phyloP scores from a whole-genome alignment of 2,797 vertebrate genomes.

The Heteromormyrus szaboi region DNA sequence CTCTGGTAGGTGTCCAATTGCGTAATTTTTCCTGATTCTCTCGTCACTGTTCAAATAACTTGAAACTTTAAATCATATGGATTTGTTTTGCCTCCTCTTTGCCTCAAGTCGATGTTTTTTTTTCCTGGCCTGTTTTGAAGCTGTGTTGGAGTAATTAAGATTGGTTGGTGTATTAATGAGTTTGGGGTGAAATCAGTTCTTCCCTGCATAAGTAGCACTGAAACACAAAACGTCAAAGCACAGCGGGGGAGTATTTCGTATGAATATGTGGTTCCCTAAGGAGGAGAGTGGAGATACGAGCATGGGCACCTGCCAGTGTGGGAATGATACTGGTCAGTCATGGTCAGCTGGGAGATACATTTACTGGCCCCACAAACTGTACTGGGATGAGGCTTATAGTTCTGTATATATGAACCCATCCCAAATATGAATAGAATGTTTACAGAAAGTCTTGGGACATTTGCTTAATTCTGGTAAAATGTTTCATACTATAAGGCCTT shows the following conservation, averaged over 20 bases:
- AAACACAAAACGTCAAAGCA: constrained; percentile 1
- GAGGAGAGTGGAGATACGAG: background rate
- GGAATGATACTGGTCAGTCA: background rate
- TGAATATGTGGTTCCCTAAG: background rate
- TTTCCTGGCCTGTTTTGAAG: background rate
- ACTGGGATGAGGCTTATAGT: background rate
- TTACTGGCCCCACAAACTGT: background rate
- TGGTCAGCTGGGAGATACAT: background rate
- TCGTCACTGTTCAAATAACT: background rate
- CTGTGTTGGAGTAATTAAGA: background rate
- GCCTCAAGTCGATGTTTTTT: background rate
- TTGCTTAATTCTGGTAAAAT: background rate
- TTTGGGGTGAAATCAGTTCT: constrained; percentile 27
- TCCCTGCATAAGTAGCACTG: constrained; percentile 4
- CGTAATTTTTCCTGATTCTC: background rate
- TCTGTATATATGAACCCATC: background rate
- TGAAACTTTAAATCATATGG: background rate
- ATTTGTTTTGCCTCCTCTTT: background rate
- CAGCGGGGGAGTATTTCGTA: background rate
- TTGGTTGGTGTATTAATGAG: constrained; percentile 15
- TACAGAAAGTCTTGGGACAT: background rate
- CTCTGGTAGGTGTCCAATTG: background rate
- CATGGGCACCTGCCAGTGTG: constrained; percentile 11
- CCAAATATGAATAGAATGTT: background rate
- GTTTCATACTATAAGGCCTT: background rate